Evolutionary conservation across 2,797 vertebrate genomes (phyloP).

Genomic region (Anguilla pacifica): DNA sequence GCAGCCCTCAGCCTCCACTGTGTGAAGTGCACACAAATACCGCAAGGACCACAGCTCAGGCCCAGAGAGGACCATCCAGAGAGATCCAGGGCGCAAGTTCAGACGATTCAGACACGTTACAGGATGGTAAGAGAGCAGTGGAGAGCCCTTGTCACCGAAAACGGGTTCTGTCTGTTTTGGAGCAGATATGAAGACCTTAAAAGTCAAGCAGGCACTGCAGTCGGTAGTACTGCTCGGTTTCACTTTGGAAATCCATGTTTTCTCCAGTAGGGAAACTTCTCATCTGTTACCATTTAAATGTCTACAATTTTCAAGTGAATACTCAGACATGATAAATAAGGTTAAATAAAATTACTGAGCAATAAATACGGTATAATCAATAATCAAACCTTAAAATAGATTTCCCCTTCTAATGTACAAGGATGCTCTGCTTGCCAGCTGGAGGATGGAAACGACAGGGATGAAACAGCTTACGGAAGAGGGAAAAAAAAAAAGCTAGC

Average conservation of each 20-base stretch:
- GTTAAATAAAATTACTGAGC: not conserved
- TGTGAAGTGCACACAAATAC: not conserved
- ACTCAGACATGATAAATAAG: not conserved
- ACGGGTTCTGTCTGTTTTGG: not conserved
- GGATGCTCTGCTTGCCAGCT: slow-evolving; percentile 21
- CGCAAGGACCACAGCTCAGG: not conserved
- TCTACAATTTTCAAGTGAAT: not conserved
- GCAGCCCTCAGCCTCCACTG: not conserved
- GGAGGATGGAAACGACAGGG: slow-evolving; percentile 25
- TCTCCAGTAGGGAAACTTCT: not conserved
- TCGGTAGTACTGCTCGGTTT: no score
- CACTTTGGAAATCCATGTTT: not conserved
- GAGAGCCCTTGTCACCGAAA: not conserved
- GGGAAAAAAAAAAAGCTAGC: slow-evolving; percentile 42
- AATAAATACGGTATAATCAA: not conserved
- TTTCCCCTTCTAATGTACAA: slow-evolving; percentile 7
- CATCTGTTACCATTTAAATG: not conserved
- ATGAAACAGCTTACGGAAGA: slow-evolving; percentile 25
- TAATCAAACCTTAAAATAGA: not conserved
- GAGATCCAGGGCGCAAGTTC: not conserved
- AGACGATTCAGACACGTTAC: not conserved
- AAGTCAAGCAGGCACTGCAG: not conserved
- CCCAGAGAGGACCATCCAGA: not conserved
- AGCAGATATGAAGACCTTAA: no score
- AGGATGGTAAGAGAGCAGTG: not conserved